Evolutionary conservation across 2,888 invertebrate species (phyloP), one percentile per base, ranked within the genome.

Genomic region (Scotopteryx bipunctaria): DNA sequence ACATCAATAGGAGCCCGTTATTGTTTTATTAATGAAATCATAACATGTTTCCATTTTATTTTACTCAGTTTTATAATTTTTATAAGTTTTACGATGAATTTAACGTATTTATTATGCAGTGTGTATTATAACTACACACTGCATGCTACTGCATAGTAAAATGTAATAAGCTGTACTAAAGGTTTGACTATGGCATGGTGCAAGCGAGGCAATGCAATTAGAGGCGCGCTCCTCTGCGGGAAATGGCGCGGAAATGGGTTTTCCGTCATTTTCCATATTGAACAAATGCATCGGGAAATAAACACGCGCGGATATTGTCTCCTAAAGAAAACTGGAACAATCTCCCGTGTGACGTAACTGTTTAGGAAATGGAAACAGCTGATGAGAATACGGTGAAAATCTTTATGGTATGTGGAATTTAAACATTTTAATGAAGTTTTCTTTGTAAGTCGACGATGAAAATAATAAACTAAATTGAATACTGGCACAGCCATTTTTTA

Each of bases 291-390:
- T 50, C 64, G 77, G 88, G 86, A 87, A 89, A 86, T 81, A 88
- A 88, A 88, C 81, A 87, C 61, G 63, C 69, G 65, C 78, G 82
- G 84, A 88, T 87, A 86, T 89, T 88, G 85, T 81, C 78, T 76
- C 51, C 56, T 69, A 70, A 55, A 65, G 66, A 63, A 57, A 55
- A 57, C 42, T 59, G 45, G 61, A 66, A 72, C 77, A 78, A 79
- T 81, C 78, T 80, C 71, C 71, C 66, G 61, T 32, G 60, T 63
- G 67, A 56, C 58, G 64, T 61, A 63, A 60, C 62, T 64, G 74
- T 37, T 44, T 46, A 48, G 74, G 74, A 75, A 75, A 75, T 73
- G 23, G 37, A 41, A 40, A 32, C 37, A 33, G 41, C 40, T 49
- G 19, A 57, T 53, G 50, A 41, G 45, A 37, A 27, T 37, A 37